Percentiles rank a stretch among this genome's conserved stretches.
Conservation (phyloP, 2,113 vertebrate genomes). For the Ammospiza caudacuta region DNA sequence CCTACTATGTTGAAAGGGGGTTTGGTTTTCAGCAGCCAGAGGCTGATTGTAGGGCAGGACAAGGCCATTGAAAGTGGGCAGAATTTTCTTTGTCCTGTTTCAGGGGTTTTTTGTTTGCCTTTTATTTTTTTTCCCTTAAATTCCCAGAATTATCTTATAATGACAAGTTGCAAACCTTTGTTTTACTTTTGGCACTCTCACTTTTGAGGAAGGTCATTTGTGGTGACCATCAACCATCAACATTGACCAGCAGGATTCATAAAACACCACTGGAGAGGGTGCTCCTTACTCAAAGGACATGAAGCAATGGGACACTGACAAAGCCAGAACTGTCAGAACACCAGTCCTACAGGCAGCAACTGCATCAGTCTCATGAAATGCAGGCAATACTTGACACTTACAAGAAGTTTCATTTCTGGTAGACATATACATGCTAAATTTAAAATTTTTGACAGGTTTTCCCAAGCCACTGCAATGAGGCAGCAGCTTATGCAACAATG, state of each 20-base stretch:
- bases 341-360: neutral
- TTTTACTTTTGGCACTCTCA: neutral
- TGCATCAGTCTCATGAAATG: neutral
- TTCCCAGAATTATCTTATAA: neutral
- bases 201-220: neutral
- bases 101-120: accelerated
- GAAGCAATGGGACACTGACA: neutral
- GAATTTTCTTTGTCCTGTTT: neutral
- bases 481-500: neutral
- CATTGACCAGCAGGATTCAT: neutral
- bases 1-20: neutral
- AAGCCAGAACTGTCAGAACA: neutral
- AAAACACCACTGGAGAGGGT: neutral
- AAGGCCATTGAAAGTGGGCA: neutral
- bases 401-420: neutral
- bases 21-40: neutral
- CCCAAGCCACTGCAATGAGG: neutral
- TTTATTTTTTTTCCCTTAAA: neutral
- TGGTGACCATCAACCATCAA: neutral
- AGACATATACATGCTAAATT: neutral
- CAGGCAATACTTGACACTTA: neutral
- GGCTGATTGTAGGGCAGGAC: neutral
- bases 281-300: neutral
- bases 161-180: neutral
- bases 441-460: neutral